Evolutionary conservation across 2,888 invertebrate genomes (phyloP), one percentile per base, ranked within the genome.

Genomic region (Pollenia griseotomentosa): DNA sequence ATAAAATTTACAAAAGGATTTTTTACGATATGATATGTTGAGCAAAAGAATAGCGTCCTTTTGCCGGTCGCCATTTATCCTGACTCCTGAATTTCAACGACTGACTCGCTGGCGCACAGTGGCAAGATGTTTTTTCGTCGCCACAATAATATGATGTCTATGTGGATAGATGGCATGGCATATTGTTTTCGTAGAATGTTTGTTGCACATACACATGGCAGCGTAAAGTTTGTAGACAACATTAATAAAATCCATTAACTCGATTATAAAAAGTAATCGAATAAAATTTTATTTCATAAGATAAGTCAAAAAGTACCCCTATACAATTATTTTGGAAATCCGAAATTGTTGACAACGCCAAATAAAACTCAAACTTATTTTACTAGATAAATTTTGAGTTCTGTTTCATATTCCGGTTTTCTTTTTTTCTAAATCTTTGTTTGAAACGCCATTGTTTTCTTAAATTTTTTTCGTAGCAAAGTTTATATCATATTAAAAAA

Each of bases 21-120:
- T 77, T 86, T 82, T 80, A 71, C 44, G 23, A 48, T 75, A 33
- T 85, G 81, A 83, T 75, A 81, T 85, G 83, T 83, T 85, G 71
- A 83, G 74, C 59, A 88, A 33, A 33, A 81, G 75, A 87, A 83
- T 70, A 88, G 85, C 81, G 88, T 88, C 87, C 88, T 88, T 88
- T 88, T 88, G 88, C 87, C 84, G 89, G 89, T 89, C 91, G 92
- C 92, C 91, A 91, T 91, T 89, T 89, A 90, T 90, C 90, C 91
- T 90, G 91, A 89, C 90, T 90, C 89, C 91, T 92, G 90, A 87
- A 87, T 86, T 88, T 86, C 88, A 86, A 81, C 77, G 85, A 78
- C 88, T 88, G 86, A 84, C 85, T 87, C 83, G 83, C 66, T 80
- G 81, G 82, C 85, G 87, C 86, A 78, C 82, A 79, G 75, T 82